These are phyloP conservation scores for Sinocyclocheilus anshuiensis DNA, from an alignment of 2,113 vertebrate species.

Conservation along the genomic window DNA sequence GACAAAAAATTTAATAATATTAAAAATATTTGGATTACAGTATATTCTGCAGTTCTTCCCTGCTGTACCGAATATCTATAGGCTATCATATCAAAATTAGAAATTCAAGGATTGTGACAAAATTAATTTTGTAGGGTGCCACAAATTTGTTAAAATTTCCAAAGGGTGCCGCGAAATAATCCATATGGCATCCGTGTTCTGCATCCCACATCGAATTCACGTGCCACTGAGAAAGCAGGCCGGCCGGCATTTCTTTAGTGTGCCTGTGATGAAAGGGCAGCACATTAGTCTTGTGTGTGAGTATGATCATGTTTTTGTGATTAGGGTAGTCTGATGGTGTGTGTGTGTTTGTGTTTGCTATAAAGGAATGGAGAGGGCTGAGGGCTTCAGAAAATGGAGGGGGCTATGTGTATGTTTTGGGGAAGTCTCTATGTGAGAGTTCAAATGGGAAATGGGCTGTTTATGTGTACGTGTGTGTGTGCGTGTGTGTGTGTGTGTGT, in stretches of 20 bases:
- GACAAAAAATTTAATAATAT: too few relatives aligned
- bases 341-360: conserved; percentile 19
- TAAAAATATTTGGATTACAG: too few relatives aligned
- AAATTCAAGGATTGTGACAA: too few relatives aligned
- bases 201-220: background rate
- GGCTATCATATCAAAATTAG: too few relatives aligned
- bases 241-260: background rate
- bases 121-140: too few relatives aligned
- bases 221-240: background rate
- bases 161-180: too few relatives aligned
- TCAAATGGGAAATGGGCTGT: background rate
- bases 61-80: too few relatives aligned
- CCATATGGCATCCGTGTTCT: background rate
- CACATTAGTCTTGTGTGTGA: background rate
- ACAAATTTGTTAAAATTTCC: too few relatives aligned
- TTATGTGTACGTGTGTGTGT: background rate
- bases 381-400: conserved; percentile 14
- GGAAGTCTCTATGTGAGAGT: conserved; percentile 7
- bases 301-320: conserved; percentile 29
- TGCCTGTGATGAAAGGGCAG: background rate
- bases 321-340: conserved; percentile 29
- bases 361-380: conserved; percentile 41
- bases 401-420: background rate
- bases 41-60: too few relatives aligned
- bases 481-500: background rate